These are phyloP conservation scores for Cynaeus angustus DNA, from an alignment of 2,888 invertebrate species.

Conservation along the genomic window DNA sequence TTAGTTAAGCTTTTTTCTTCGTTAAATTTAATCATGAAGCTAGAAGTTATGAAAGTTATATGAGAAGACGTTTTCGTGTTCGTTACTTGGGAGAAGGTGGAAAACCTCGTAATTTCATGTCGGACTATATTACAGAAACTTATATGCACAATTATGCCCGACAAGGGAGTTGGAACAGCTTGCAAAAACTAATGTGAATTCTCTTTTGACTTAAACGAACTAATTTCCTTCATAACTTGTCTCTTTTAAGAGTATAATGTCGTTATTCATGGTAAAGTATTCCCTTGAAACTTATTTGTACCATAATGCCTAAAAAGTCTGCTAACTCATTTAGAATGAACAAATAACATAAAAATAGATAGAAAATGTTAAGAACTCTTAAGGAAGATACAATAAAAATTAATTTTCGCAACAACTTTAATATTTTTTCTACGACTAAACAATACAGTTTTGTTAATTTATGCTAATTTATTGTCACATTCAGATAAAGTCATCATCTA, in stretches of 20 bases:
- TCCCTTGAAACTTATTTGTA: not conserved
- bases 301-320: not conserved
- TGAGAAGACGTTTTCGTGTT: not conserved
- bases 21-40: not conserved
- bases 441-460: too few species aligned
- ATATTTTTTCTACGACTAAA: too few species aligned
- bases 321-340: not conserved
- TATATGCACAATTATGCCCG: not conserved
- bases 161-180: not conserved
- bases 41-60: not conserved
- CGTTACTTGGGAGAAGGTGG: not conserved
- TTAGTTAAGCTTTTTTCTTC: not conserved
- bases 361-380: too few species aligned
- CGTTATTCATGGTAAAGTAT: not conserved
- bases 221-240: conserved; percentile 3
- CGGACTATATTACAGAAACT: not conserved
- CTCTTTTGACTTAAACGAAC: not conserved
- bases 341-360: not conserved
- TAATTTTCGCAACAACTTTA: too few species aligned
- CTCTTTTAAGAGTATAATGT: not conserved
- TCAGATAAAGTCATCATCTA: too few species aligned
- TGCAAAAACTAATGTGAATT: not conserved
- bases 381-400: too few species aligned
- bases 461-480: too few species aligned
- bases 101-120: conserved; percentile 4